A percentile compares a stretch with the other conserved stretches of the same genome.
phyloP scores from a whole-genome alignment of 2,888 invertebrate species.

The Eupithecia exiguata region DNA sequence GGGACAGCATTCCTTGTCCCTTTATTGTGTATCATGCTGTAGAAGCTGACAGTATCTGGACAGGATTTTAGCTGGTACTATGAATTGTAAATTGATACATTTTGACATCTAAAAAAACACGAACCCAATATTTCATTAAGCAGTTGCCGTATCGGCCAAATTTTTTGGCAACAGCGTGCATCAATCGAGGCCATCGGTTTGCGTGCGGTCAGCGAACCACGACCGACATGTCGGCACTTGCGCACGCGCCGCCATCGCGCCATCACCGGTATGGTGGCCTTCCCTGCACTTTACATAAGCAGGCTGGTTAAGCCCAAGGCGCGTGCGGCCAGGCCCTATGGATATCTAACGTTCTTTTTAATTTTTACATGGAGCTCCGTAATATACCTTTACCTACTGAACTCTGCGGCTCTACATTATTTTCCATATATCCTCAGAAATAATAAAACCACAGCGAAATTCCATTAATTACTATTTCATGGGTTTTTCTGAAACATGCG shows the following conservation, averaged over 20 bases:
- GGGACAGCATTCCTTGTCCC: neutral
- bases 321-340: neutral
- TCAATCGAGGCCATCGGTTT: slow-evolving; percentile 45
- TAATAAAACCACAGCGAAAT: neutral
- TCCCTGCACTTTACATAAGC: slow-evolving; percentile 26
- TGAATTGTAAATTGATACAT: neutral
- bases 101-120: neutral
- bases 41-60: neutral
- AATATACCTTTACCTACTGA: neutral
- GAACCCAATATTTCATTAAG: neutral
- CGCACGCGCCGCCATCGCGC: slow-evolving; percentile 50
- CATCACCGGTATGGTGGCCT: slow-evolving; percentile 8
- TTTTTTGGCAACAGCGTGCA: slow-evolving; percentile 42
- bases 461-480: neutral
- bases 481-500: neutral
- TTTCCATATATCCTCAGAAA: neutral
- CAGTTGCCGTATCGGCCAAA: neutral
- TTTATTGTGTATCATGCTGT: neutral
- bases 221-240: slow-evolving; percentile 57
- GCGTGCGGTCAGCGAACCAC: slow-evolving; percentile 68
- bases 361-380: neutral
- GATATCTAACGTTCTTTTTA: neutral
- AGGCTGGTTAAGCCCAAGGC: slow-evolving; percentile 15
- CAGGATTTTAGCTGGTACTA: neutral
- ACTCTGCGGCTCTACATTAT: neutral